Conservation (phyloP, 2,797 vertebrate genomes). For the Halcyon smyrnensis region DNA sequence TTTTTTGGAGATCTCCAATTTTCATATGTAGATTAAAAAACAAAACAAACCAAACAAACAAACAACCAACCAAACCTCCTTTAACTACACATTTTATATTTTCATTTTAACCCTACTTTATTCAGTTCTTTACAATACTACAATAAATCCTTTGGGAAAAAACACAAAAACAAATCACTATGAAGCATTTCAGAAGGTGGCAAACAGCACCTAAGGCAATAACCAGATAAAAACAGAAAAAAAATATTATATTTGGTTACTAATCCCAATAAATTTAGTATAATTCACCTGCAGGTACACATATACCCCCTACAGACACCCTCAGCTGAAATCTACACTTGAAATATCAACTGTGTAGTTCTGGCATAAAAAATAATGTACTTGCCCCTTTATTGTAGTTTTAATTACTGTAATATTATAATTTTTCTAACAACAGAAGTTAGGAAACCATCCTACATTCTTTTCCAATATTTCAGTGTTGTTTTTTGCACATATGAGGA, state of each 20-base stretch:
- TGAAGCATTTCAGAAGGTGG: not conserved
- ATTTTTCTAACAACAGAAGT: not conserved
- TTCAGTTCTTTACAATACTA: not conserved
- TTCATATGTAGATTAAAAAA: conserved; percentile 61
- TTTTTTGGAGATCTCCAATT: conserved; percentile 64
- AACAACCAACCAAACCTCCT: not conserved
- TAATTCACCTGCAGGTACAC: not conserved
- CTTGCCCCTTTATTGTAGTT: not conserved
- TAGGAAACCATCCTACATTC: not conserved
- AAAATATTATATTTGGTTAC: rapidly evolving
- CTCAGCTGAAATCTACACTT: not conserved
- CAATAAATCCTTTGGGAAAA: not conserved
- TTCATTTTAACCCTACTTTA: not conserved
- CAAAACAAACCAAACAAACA: not conserved
- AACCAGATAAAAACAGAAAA: not conserved
- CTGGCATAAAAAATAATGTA: not conserved
- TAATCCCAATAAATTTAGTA: not conserved
- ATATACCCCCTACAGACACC: rapidly evolving
- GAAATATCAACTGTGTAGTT: not conserved
- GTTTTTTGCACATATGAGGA: not conserved
- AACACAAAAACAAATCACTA: not conserved
- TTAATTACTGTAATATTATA: not conserved
- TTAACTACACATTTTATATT: not conserved
- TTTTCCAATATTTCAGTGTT: not conserved
- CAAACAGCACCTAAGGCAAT: not conserved